Evolutionary conservation across 2,888 invertebrate genomes (phyloP), one percentile per base, ranked within the genome.

Genomic region (Cryptophagus acutangulus): DNA sequence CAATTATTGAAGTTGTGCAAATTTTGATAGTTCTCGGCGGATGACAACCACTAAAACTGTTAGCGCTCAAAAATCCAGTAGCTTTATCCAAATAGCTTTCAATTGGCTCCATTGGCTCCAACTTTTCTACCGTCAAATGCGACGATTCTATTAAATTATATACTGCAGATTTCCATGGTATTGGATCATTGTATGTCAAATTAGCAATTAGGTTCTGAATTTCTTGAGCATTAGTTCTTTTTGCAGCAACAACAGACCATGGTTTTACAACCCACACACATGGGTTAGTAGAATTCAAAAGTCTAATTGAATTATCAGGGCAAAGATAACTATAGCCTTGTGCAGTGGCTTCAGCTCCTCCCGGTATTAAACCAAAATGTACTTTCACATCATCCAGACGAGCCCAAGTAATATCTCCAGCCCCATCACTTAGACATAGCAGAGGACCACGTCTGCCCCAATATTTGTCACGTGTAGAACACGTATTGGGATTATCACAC

Each of bases 361-460:
- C 61, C 1, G 71, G 69, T 1, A 61, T 63, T 1, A 76, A 80
- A 55, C 78, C 78, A 56, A 87, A 87, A 59, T 83, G 83, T 17
- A 72, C 63, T 14, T 63, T 63, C 8, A 83, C 78, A 57, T 86
- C 84, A 49, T 82, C 82, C 1, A 82, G 70, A 48, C 85, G 81
- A 0, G 84, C 83, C 87, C 89, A 91, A 1, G 86, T 84, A 17
- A 91, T 77, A 62, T 91, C 87, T 0, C 91, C 93, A 1, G 74
- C 75, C 9, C 82, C 82, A 46, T 84, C 84, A 0, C 81, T 78
- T 14, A 94, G 72, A 56, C 95, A 95, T 18, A 78, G 73, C 2
- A 93, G 72, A 0, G 89, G 82, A 0, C 94, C 94, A 30, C 80
- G 74, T 45, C 84, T 77, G 1, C 93, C 93, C 75, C 87, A 87